A percentile compares a stretch with the other conserved stretches of the same genome.
Evolutionary conservation across 1,140 invertebrate species (phyloP).

Genomic region (Battus philenor): DNA sequence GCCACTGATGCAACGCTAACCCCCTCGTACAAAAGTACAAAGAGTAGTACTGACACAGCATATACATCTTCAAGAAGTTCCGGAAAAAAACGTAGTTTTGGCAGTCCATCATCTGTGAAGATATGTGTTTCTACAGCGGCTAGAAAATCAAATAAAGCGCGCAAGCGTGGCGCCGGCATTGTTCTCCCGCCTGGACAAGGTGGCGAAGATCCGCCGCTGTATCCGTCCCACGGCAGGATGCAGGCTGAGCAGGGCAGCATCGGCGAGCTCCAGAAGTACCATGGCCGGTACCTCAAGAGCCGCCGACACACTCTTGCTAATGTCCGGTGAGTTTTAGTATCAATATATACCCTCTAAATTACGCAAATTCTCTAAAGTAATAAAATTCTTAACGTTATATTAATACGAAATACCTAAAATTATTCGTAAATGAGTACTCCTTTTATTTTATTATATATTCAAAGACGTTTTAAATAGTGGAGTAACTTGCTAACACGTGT

Average conservation of each 20-base stretch:
- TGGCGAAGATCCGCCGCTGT: constrained; percentile 42
- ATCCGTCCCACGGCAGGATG: constrained; percentile 82
- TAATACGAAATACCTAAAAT: no score
- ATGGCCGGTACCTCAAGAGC: constrained; percentile 87
- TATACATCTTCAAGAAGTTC: constrained; percentile 67
- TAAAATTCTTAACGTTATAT: no score
- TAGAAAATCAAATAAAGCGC: constrained; percentile 62
- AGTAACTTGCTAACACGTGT: no score
- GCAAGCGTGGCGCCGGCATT: constrained; percentile 68
- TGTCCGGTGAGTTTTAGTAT: constrained; percentile 91
- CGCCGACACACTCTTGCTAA: constrained; percentile 90
- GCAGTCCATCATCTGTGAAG: constrained; percentile 65
- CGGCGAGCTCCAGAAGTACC: constrained; percentile 90
- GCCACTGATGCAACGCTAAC: constrained; percentile 68
- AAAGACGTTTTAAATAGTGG: no score
- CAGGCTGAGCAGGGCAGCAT: constrained; percentile 92
- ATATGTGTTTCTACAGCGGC: constrained; percentile 69
- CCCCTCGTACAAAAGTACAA: constrained; percentile 70
- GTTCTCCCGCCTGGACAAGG: constrained; percentile 36
- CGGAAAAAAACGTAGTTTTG: constrained; percentile 62
- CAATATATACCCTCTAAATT: no score
- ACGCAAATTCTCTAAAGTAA: neutral
- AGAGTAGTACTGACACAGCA: constrained; percentile 67
- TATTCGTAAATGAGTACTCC: no score
- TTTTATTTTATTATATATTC: no score